A percentile compares a stretch with the other conserved stretches of the same genome.
phyloP scores from a whole-genome alignment of 2,797 vertebrate genomes.

The Crocodylus rhombifer region DNA sequence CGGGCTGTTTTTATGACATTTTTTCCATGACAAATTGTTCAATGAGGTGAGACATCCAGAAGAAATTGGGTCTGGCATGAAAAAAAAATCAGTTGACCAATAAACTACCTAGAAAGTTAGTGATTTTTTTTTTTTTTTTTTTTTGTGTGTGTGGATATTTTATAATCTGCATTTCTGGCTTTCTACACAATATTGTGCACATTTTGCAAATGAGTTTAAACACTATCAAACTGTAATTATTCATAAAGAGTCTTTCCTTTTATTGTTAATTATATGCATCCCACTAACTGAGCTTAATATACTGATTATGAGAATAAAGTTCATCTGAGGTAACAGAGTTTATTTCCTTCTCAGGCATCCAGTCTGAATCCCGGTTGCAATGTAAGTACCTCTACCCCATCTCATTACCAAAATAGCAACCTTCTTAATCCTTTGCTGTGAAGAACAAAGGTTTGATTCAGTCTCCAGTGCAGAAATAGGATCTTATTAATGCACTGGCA shows the following conservation, averaged over 20 bases:
- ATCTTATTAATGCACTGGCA: conserved; percentile 84
- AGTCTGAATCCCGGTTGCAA: conserved; percentile 66
- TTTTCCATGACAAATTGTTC: conserved; percentile 37
- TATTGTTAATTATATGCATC: conserved; percentile 62
- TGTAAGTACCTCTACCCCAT: conserved; percentile 74
- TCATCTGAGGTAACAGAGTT: conserved; percentile 80
- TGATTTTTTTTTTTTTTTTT: conserved; percentile 9
- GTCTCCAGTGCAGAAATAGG: conserved; percentile 78
- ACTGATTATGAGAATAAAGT: conserved; percentile 69
- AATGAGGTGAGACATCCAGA: conserved; percentile 42
- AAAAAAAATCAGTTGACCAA: conserved; percentile 1
- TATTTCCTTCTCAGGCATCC: conserved; percentile 71
- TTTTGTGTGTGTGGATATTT: not conserved
- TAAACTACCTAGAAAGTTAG: conserved; percentile 57
- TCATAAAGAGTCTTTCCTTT: conserved; percentile 63
- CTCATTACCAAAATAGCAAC: conserved; percentile 81
- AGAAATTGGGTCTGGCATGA: not conserved
- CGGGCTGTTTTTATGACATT: conserved; percentile 34
- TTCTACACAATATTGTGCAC: conserved; percentile 16
- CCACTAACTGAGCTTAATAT: conserved; percentile 53
- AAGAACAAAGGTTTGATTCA: conserved; percentile 82
- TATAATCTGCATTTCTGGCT: conserved; percentile 49
- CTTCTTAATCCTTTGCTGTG: conserved; percentile 78
- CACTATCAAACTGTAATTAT: conserved; percentile 68
- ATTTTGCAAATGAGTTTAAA: conserved; percentile 63